Evolutionary conservation across 2,888 invertebrate genomes (phyloP), one percentile per base, ranked within the genome.

Genomic region (Stenurella melanura): DNA sequence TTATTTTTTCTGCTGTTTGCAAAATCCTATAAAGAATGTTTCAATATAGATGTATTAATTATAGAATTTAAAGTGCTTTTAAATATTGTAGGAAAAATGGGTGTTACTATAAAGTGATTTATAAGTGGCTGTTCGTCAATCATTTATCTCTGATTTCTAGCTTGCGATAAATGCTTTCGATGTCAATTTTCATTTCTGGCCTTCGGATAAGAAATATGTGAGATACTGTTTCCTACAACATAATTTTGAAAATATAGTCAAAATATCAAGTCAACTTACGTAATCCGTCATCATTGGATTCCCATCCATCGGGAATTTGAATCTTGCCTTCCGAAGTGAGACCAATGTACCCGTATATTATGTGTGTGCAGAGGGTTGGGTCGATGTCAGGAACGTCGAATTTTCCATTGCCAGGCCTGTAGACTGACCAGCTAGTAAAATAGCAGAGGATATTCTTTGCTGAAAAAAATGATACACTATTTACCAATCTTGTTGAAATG

Each of bases 371-470:
- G 10, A 86, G 80, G 63, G 70, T 69, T 5, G 84, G 80, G 61
- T 86, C 85, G 17, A 86, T 82, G 71, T 86, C 78, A 11, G 78
- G 66, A 3, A 85, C 83, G 42, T 84, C 83, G 57, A 86, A 86
- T 76, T 79, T 80, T 18, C 87, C 86, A 82, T 84, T 83, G 60
- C 82, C 84, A 11, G 79, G 81, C 71, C 85, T 77, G 58, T 86
- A 86, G 0, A 83, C 77, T 12, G 87, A 83, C 86, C 86, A 87
- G 56, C 85, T 85, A 50, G 85, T 81, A 61, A 85, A 87, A 54
- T 86, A 87, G 70, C 87, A 87, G 19, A 83, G 82, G 17, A 86
- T 58, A 38, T 78, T 80, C 42, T 75, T 76, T 42, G 54, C 79
- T 68, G 63, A 67, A 71, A 75, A 66, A 11, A 58, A 21, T 2